phyloP scores from a whole-genome alignment of 2,797 vertebrate species.

The Acrossocheilus fasciatus region DNA sequence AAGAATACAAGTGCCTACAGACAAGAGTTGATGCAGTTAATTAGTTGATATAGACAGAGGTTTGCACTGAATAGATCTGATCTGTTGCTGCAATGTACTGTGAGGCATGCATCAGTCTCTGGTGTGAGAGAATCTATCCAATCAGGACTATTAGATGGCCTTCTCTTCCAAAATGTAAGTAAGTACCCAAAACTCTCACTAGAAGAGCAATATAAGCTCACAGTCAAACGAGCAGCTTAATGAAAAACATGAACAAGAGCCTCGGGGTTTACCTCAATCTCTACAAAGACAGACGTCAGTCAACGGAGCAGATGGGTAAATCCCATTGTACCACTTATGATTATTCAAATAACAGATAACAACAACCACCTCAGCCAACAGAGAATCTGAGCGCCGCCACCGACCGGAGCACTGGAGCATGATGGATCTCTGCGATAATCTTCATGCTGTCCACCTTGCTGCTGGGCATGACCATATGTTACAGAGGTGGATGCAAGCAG shows the following conservation, averaged over 20 bases:
- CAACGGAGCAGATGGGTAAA: slow-evolving; percentile 12
- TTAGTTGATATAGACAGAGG: neutral
- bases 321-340: neutral
- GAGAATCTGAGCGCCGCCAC: neutral
- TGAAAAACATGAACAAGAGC: neutral
- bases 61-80: neutral
- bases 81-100: neutral
- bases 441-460: slow-evolving; percentile 4
- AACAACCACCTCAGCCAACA: neutral
- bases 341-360: slow-evolving; percentile 1
- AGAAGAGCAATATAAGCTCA: neutral
- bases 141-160: too few relatives aligned
- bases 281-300: neutral
- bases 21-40: neutral
- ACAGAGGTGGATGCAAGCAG: slow-evolving; percentile 33
- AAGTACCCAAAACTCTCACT: neutral
- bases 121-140: neutral
- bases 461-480: slow-evolving; percentile 36
- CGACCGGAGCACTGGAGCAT: neutral
- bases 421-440: neutral
- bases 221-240: neutral
- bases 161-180: neutral
- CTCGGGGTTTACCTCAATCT: neutral
- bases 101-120: neutral
- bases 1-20: too few relatives aligned